These are phyloP conservation scores for Sipha maydis DNA, from an alignment of 2,888 invertebrate species.

Conservation along the genomic window DNA sequence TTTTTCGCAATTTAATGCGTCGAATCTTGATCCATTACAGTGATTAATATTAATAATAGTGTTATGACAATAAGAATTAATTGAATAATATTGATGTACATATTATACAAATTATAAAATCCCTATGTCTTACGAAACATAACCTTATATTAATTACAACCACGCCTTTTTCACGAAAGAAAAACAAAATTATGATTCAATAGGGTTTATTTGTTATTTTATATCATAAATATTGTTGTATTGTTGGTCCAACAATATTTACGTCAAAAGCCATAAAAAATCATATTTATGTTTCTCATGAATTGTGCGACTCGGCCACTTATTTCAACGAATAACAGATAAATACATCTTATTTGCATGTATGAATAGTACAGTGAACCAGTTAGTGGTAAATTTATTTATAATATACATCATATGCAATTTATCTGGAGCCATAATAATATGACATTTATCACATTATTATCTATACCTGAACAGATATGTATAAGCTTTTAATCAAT, in stretches of 20 bases:
- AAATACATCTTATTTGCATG: not conserved
- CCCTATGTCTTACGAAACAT: not conserved
- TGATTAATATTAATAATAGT: no score
- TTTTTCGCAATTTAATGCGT: no score
- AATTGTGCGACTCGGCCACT: not conserved
- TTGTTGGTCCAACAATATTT: not conserved
- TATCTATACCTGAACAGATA: not conserved
- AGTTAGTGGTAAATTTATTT: not conserved
- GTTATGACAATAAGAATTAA: no score
- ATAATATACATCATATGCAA: not conserved
- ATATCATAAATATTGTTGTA: no score
- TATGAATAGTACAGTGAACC: not conserved
- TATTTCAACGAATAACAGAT: not conserved
- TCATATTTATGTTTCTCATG: not conserved
- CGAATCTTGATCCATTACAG: no score
- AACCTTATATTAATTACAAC: not conserved
- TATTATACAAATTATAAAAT: not conserved
- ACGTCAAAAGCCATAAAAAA: not conserved
- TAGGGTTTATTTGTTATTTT: no score
- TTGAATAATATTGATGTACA: no score
- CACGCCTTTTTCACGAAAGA: not conserved
- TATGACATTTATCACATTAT: not conserved
- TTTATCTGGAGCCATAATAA: constrained; percentile 1
- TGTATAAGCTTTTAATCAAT: no score
- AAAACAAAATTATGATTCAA: not conserved